phyloP scores from a whole-genome alignment of 2,888 invertebrate genomes.

The Dryomyza anilis region DNA sequence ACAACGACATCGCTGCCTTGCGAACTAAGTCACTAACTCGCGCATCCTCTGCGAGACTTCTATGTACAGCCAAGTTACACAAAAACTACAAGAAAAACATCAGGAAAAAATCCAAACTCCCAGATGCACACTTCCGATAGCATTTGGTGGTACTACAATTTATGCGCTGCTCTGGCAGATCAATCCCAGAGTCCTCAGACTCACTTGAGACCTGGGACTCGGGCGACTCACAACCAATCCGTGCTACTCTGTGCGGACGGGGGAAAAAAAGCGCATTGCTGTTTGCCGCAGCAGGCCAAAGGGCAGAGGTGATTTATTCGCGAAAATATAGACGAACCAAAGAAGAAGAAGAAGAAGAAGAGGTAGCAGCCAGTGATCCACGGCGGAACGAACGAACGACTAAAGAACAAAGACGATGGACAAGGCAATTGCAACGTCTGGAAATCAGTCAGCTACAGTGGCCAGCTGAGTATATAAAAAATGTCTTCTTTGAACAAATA shows the following conservation, averaged over 20 bases:
- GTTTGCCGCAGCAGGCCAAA: constrained; percentile 11
- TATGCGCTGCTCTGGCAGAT: constrained; percentile 11
- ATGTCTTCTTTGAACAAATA: no score
- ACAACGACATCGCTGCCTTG: neutral
- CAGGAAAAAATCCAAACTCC: neutral
- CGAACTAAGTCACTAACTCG: no score
- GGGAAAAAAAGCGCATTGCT: no score
- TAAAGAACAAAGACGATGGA: no score
- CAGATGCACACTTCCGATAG: constrained; percentile 27
- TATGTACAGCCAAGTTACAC: no score
- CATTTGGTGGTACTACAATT: constrained; percentile 6
- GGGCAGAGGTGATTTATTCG: constrained; percentile 24
- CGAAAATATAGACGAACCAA: constrained; percentile 4
- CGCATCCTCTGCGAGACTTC: no score
- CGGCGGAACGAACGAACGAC: no score
- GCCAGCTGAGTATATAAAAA: no score
- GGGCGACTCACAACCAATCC: no score
- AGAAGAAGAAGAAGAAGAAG: neutral
- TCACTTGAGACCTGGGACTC: neutral
- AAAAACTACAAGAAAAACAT: no score
- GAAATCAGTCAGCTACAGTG: neutral
- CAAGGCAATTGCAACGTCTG: no score
- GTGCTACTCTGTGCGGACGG: no score
- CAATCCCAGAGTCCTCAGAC: neutral
- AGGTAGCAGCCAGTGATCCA: neutral